Conservation (phyloP, 2,113 vertebrate species). For the Isurus oxyrinchus region DNA sequence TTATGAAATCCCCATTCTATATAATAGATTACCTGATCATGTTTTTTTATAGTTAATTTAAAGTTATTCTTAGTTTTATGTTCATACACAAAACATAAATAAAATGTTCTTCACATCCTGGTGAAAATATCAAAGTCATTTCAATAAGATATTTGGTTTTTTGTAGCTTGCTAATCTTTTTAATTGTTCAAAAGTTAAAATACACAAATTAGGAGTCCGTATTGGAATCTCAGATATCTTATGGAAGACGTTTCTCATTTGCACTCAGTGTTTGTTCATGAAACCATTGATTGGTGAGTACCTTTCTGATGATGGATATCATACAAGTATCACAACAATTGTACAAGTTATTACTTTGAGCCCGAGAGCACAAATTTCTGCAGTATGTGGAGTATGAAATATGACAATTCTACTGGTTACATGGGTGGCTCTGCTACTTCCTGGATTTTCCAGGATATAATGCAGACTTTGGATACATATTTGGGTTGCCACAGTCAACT, state of each 20-base stretch:
- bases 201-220: not conserved
- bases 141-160: not conserved
- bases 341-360: not conserved
- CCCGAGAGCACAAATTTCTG: not conserved
- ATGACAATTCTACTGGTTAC: not conserved
- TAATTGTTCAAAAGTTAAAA: slow-evolving; percentile 8
- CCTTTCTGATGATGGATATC: not conserved
- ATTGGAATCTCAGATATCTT: not conserved
- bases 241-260: not conserved
- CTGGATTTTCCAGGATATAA: not conserved
- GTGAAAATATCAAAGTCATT: not conserved
- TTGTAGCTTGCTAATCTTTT: not conserved
- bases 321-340: not conserved
- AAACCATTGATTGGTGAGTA: not conserved
- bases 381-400: not conserved
- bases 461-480: not conserved
- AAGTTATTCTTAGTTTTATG: not conserved
- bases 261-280: not conserved
- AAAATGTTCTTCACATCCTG: not conserved
- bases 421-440: not conserved
- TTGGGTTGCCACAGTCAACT: not conserved
- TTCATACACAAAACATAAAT: not conserved
- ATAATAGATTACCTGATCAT: not conserved
- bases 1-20: not conserved
- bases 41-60: not conserved